Conservation (phyloP, 2,113 vertebrate genomes). For the Camelus bactrianus region DNA sequence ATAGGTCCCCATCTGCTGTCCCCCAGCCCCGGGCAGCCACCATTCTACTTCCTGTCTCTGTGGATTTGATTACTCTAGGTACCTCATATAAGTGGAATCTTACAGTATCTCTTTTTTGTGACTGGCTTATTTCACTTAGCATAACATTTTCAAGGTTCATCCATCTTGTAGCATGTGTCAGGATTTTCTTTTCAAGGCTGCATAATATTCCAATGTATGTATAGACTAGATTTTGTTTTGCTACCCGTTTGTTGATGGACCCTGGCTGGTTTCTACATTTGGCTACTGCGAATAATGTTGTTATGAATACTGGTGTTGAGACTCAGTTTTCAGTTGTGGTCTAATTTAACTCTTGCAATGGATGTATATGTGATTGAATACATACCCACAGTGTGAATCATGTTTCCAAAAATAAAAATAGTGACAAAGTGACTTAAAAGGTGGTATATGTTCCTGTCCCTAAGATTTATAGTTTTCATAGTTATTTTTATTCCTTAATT, state of each 20-base stretch:
- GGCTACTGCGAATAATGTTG: background rate
- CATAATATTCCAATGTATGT: background rate
- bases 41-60: background rate
- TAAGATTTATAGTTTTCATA: background rate
- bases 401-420: background rate
- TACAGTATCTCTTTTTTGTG: background rate
- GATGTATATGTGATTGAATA: background rate
- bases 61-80: background rate
- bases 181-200: background rate
- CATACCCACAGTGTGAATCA: background rate
- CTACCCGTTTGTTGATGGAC: background rate
- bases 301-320: background rate
- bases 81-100: background rate
- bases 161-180: background rate
- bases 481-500: constrained; percentile 12
- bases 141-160: background rate
- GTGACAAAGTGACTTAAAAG: background rate
- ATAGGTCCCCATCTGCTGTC: background rate
- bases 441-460: background rate
- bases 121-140: background rate
- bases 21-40: background rate
- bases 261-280: background rate
- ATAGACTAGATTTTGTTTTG: background rate
- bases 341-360: background rate
- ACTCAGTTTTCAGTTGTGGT: background rate